phyloP scores from a whole-genome alignment of 2,888 invertebrate genomes.

The Cerceris ruficornis region DNA sequence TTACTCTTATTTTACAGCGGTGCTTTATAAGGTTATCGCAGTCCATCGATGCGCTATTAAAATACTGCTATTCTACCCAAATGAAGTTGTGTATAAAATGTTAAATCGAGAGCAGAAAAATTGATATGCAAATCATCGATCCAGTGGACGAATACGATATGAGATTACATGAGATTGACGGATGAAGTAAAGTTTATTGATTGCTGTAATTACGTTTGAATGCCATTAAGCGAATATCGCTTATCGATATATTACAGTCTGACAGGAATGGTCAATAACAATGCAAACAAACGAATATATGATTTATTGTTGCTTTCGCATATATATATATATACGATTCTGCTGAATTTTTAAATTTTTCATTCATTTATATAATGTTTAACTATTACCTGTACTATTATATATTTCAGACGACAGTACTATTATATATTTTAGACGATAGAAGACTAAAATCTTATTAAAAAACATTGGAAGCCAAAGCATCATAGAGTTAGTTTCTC shows the following conservation, averaged over 20 bases:
- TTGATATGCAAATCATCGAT: slow-evolving; percentile 10
- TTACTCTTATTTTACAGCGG: no score
- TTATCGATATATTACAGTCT: slow-evolving; percentile 35
- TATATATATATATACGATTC: no score
- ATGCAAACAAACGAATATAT: slow-evolving; percentile 13
- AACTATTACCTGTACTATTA: no score
- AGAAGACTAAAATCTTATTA: no score
- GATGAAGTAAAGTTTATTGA: slow-evolving; percentile 30
- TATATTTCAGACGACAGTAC: no score
- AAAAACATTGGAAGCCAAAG: no score
- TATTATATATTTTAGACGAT: no score
- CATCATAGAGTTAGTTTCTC: no score
- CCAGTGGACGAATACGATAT: neutral
- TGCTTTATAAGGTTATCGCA: neutral
- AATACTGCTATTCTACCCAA: neutral
- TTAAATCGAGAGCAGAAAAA: neutral
- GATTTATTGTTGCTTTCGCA: slow-evolving; percentile 19
- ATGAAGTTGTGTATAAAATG: neutral
- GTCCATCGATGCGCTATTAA: neutral
- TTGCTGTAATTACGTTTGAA: slow-evolving; percentile 36
- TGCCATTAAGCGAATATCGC: slow-evolving; percentile 38
- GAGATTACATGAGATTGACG: slow-evolving; percentile 10
- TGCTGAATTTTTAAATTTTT: no score
- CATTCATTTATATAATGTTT: no score
- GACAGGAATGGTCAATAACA: slow-evolving; percentile 1